Evolutionary conservation across 2,113 vertebrate genomes (phyloP), one percentile per base, ranked within the genome.

Genomic region (Varanus salvator): DNA sequence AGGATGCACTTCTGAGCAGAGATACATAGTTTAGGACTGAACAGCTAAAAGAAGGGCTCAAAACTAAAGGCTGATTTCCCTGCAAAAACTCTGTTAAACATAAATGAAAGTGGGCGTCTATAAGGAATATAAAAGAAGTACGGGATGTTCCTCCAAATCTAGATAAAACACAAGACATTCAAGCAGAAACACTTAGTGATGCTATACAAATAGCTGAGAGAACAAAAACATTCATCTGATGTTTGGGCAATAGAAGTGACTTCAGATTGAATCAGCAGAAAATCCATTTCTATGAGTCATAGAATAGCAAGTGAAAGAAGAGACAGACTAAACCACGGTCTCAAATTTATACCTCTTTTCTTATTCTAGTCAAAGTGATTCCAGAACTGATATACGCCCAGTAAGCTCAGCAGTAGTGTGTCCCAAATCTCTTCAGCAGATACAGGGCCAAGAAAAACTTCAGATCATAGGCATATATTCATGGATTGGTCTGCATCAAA

Each of bases 221-320:
- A 69, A 50, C 27, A 23, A 81, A 84, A 66, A 84, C 44, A 84
- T 69, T 50, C 12, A 19, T 1, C 27, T 29, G 54, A 29, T 72
- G 12, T n/a, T 15, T 29, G 29, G 29, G 48, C 48, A 54, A 66
- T n/a, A 54, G 68, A 68, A 72, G 68, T n/a, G 31, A 52, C 48
- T 72, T 71, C 44, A 44, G 17, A 69, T 52, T 14, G 29, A 72
- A 85, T 72, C 4, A 17, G 66, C 52, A 85, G 83, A 54, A 7
- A 71, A 71, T 52, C 68, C 38, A 64, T 78, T 87, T 87, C 38
- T 66, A 44, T 77, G 44, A 87, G 52, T 87, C 34, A 64, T 68
- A 87, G 29, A 68, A 80, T 68, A 68, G 68, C 60, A 80, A n/a
- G 48, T 87, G 3, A 80, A 87, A 87, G 8, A n/a, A 80, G 82